Percentiles rank a stretch among this genome's conserved stretches.
Evolutionary conservation across 2,797 vertebrate genomes (phyloP).

Genomic region (Thaleichthys pacificus): DNA sequence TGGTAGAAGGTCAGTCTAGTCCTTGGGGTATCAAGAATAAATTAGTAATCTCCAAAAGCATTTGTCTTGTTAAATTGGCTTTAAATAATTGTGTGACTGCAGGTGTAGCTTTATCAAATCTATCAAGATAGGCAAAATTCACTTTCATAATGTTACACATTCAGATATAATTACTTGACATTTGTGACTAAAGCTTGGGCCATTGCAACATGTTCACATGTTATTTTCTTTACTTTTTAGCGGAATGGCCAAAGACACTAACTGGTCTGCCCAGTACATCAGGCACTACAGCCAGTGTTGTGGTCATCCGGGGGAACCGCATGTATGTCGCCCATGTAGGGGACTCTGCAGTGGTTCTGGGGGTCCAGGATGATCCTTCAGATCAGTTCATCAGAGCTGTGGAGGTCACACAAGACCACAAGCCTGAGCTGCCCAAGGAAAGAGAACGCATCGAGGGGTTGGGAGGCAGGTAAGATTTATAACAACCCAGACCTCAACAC

Average conservation of each 20-base stretch:
- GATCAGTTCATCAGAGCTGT: conserved; percentile 85
- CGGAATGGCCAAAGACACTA: conserved; percentile 96
- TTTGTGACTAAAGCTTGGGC: background rate
- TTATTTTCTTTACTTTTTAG: conserved; percentile 63
- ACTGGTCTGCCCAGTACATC: conserved; percentile 95
- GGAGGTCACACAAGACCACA: conserved; percentile 96
- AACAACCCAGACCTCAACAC: background rate
- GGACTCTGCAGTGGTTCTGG: conserved; percentile 92
- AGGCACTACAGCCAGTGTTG: conserved; percentile 92
- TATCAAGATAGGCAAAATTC: background rate
- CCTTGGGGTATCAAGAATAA: background rate
- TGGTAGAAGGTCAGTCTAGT: background rate
- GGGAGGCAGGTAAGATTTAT: conserved; percentile 84
- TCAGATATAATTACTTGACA: background rate
- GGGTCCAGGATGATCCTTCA: conserved; percentile 87
- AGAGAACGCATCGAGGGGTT: conserved; percentile 93
- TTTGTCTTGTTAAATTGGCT: background rate
- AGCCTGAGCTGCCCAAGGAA: conserved; percentile 92
- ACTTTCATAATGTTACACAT: background rate
- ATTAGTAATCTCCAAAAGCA: background rate
- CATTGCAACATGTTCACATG: background rate
- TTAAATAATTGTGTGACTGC: no score
- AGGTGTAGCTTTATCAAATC: background rate
- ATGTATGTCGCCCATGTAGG: conserved; percentile 96
- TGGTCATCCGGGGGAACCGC: conserved; percentile 88